These are phyloP conservation scores for Ctenoplectra terminalis DNA, from an alignment of 1,140 invertebrate species.

Conservation along the genomic window DNA sequence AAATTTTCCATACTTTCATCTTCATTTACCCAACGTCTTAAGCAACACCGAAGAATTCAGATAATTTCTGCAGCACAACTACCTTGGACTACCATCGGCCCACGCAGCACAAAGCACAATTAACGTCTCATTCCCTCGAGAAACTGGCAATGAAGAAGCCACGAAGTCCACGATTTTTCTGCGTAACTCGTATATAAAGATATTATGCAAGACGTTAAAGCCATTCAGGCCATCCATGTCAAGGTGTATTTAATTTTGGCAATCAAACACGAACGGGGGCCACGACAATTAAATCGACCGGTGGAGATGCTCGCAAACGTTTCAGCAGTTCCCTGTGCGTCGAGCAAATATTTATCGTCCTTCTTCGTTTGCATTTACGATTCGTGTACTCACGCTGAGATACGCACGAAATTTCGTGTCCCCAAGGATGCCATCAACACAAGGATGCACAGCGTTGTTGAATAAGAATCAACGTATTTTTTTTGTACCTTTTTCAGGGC, in stretches of 20 bases:
- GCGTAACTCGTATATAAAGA: not conserved
- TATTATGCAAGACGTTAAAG: conserved; percentile 16
- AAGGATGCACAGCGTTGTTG: not conserved
- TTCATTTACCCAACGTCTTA: no score
- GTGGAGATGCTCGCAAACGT: conserved; percentile 7
- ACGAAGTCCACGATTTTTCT: not conserved
- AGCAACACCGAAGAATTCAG: no score
- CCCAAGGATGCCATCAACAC: not conserved
- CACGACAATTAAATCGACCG: conserved; percentile 34
- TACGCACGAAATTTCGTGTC: conserved; percentile 18
- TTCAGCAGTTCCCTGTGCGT: not conserved
- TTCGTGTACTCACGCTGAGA: not conserved
- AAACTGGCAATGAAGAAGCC: not conserved
- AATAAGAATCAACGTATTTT: conserved; percentile 2
- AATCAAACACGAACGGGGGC: conserved; percentile 13
- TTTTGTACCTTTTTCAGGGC: not conserved
- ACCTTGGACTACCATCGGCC: not conserved
- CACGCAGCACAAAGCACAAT: not conserved
- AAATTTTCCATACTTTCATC: no score
- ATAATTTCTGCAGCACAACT: not conserved
- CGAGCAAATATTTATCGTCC: conserved; percentile 33
- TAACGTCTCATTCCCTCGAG: not conserved
- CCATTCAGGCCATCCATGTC: conserved; percentile 27
- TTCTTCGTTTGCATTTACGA: conserved; percentile 33
- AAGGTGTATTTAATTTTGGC: conserved; percentile 44